Evolutionary conservation across 2,888 invertebrate genomes (phyloP).

Genomic region (Troides oblongomaculatus): DNA sequence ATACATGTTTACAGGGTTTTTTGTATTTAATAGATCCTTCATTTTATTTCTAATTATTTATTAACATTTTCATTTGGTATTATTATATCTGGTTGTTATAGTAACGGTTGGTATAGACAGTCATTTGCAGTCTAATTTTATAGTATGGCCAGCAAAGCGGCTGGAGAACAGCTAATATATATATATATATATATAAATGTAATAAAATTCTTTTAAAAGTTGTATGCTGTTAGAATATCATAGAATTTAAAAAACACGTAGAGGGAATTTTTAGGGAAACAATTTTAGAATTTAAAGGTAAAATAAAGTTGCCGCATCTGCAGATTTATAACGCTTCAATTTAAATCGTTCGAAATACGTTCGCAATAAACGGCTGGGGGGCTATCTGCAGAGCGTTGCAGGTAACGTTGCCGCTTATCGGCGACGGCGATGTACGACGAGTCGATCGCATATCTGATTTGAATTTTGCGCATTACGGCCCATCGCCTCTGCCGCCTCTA

Average conservation of each 20-base stretch:
- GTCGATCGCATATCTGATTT: slow-evolving; percentile 73
- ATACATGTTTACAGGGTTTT: no score
- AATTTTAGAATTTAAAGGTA: slow-evolving; percentile 33
- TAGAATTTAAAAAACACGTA: slow-evolving; percentile 7
- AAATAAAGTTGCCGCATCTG: slow-evolving; percentile 40
- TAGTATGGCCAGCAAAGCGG: no score
- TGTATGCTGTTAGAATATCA: background rate
- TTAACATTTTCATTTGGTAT: no score
- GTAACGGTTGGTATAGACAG: no score
- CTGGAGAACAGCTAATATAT: no score
- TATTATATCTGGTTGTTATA: no score
- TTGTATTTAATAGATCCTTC: no score
- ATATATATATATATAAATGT: no score
- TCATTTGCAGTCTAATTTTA: no score
- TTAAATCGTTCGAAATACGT: slow-evolving; percentile 44
- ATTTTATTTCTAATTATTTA: no score
- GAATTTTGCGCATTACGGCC: slow-evolving; percentile 70
- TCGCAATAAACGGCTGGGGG: slow-evolving; percentile 52
- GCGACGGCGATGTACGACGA: slow-evolving; percentile 45
- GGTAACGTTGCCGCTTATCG: slow-evolving; percentile 56
- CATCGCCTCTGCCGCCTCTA: slow-evolving; percentile 45
- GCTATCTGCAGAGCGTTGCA: slow-evolving; percentile 48
- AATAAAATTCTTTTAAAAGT: background rate
- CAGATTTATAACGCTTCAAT: slow-evolving; percentile 49
- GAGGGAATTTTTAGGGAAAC: slow-evolving; percentile 12